Base-by-base conservation (phyloP, 2,888 invertebrate genomes). In the Cantharis rufa region DNA sequence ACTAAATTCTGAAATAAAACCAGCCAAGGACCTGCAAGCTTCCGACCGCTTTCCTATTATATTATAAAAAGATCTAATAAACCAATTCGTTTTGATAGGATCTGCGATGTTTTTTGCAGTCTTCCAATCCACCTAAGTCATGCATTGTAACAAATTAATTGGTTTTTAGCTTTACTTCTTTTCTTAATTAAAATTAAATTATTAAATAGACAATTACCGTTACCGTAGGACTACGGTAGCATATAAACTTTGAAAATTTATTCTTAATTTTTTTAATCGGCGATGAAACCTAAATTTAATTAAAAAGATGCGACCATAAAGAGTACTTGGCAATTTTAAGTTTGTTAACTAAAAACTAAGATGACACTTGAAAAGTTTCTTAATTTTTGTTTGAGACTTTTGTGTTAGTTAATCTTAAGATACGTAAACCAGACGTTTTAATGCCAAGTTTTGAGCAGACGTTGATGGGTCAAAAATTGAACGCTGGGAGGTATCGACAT, bases 351-450 rank as follows among this genome's bases (percentile, higher is more conserved):
- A 74, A 74, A 70, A 71, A 74, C 62, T 61, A 78, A 76, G 69
- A 69, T 69, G 70, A 70, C 78, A 78, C 77, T 79, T 75, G 79
- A 76, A 80, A 84, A 84, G 80, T 84, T 84, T 84, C 84, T 82
- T 84, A 84, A 84, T 84, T 84, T 84, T 83, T 84, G 83, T 83
- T 84, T 82, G 83, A 82, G 84, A 84, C 82, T 84, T 84, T 81
- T 80, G 81, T 78, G 81, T 82, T 83, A 83, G 84, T 84, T 84
- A 84, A 84, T 84, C 84, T 82, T 80, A 72, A n/a, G 70, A 72
- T 61, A 70, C 78, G 74, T 73, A 74, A 66, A n/a, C 64, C 64
- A 21, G 18, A 66, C 18, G 48, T 13, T 48, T n/a, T 32, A 13
- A n/a, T 5, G 32, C 32, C 11, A 7, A 48, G n/a, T 48, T 48